Evolutionary conservation across 2,888 invertebrate species (phyloP), one percentile per base, ranked within the genome.

Genomic region (Nowickia ferox): DNA sequence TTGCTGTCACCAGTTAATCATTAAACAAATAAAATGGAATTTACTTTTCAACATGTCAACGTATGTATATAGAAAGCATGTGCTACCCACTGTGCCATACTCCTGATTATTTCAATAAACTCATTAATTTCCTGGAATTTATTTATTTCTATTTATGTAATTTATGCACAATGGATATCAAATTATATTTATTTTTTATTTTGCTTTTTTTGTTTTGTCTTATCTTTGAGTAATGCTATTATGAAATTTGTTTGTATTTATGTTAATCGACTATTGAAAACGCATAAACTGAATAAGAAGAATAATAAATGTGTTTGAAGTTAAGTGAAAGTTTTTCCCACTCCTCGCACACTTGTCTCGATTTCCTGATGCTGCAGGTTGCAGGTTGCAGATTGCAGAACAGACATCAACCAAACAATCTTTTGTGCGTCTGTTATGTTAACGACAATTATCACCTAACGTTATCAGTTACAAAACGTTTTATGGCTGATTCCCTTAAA

Each of bases 391-490:
- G 53, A 42, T 57, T 77, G 57, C 63, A 57, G 44, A 13, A 61
- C 30, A 17, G 42, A 48, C n/a, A 22, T 30, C 53, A 53, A 22
- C 19, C 30, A 30, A 53, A 76, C 51, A 57, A 83, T 79, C 79
- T 72, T 30, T 61, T 83, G 79, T 72, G 71, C 69, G 79, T 76
- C 66, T 75, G 83, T 75, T 78, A 82, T 59, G 71, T 86, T 79
- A 83, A 86, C 65, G 78, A 86, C 75, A 75, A 86, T 86, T 86
- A 86, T 86, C 86, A 83, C 86, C 86, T 76, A 79, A 86, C 75
- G 86, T 83, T 86, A 86, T 86, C 79, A 79, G 79, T 79, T 72
- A 76, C 86, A 80, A 79, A 82, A 82, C 65, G 82, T 78, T 82
- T 75, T 76, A 86, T 71, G 51, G 44, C n/a, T 44, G 44, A 57